Base-by-base conservation (phyloP, 2,888 invertebrate species). In the Folsomia manolachei region DNA sequence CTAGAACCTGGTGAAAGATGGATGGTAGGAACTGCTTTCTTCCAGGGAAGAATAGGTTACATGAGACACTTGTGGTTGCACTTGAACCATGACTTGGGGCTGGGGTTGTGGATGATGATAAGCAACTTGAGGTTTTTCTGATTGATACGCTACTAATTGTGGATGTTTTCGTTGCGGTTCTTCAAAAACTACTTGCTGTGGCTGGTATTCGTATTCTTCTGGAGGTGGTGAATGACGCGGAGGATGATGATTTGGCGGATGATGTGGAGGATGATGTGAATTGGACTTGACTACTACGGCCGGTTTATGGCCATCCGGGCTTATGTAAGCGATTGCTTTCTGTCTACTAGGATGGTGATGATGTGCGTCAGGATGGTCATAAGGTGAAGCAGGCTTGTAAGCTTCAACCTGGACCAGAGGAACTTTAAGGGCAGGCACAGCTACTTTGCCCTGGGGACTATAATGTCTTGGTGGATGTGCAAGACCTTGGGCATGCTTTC, bases 381-480 rank as follows among this genome's bases (percentile, higher is more conserved):
- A 24, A 19, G 64, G 64, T 4, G 64, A 25, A 2, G 64, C 27
- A 39, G 39, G 39, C 23, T 66, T 66, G 52, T 66, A 66, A 19
- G 65, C 65, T 39, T 66, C 65, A 21, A 66, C 65, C n/a, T 66
- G 65, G 18, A 66, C 52, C 9, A 66, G 52, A 23, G 65, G 65
- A 1, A 66, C 65, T 52, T 66, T 66, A 21, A 66, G 19, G 1
- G 65, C 65, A 18, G 65, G 65, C 2, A 66, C 52, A 9, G 65
- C 65, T 19, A 66, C 65, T n/a, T 25, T 25, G 19, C 21, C 27
- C 7, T 66, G 61, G 9, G 64, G 69, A 21, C 27, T n/a, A 27
- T n/a, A 18, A 14, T n/a, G 27, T 14, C 39, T 68, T 24, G 39
- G 69, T 23, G 67, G 65, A 11, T 26, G 66, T 60, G 66, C 65